Conservation (phyloP, 2,797 vertebrate genomes). For the Hydrophis major region DNA sequence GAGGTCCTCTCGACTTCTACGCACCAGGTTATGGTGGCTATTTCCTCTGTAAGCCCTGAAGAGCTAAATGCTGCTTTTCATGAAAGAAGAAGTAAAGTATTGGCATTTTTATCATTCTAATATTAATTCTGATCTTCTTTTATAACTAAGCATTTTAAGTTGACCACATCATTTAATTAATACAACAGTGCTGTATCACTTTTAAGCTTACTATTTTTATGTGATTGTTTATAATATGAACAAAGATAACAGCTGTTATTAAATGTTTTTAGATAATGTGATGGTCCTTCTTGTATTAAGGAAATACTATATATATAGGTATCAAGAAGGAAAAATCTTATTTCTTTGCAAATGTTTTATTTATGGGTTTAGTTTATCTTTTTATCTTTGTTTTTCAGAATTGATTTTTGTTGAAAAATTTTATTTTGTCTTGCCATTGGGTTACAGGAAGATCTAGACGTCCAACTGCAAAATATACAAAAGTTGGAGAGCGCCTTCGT, state of each 20-base stretch:
- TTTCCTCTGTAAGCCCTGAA: constrained; percentile 72
- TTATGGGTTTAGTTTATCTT: background rate
- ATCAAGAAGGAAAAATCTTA: background rate
- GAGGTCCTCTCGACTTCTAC: constrained; percentile 80
- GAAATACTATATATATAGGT: background rate
- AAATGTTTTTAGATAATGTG: background rate
- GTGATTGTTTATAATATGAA: background rate
- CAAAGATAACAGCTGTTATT: background rate
- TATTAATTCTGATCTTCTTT: constrained; percentile 24
- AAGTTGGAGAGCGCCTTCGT: constrained; percentile 91
- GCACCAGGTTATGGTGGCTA: constrained; percentile 79
- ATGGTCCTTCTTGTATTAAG: background rate
- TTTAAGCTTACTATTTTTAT: background rate
- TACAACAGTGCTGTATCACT: background rate
- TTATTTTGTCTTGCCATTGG: background rate
- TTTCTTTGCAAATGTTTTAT: background rate
- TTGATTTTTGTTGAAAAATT: background rate
- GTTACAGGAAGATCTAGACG: constrained; percentile 75
- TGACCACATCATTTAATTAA: background rate
- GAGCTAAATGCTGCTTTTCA: constrained; percentile 64
- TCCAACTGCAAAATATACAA: constrained; percentile 95
- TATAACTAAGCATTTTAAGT: constrained; percentile 5
- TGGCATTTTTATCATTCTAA: background rate
- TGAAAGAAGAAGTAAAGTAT: constrained; percentile 77
- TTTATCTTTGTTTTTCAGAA: background rate